These are phyloP conservation scores for Diarsia brunnea DNA, from an alignment of 2,888 invertebrate species.

Conservation along the genomic window DNA sequence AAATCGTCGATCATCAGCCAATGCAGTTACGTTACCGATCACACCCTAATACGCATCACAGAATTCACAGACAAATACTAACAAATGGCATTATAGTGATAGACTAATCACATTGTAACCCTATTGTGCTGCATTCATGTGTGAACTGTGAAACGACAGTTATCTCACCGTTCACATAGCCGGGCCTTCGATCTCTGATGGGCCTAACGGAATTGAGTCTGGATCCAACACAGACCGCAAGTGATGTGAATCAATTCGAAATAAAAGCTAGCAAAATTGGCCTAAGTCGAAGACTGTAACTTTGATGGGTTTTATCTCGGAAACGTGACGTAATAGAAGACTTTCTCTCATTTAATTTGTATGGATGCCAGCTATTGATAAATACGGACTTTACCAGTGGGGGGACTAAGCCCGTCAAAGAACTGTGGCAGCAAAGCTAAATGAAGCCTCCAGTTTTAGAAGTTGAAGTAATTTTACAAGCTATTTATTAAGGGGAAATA, in stretches of 20 bases:
- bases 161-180: slow-evolving; percentile 12
- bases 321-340: too few relatives aligned
- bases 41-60: slow-evolving; percentile 12
- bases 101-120: slow-evolving; percentile 29
- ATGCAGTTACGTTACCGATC: not conserved
- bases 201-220: slow-evolving; percentile 11
- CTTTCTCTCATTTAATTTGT: too few relatives aligned
- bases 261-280: not conserved
- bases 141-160: slow-evolving; percentile 20
- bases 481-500: too few relatives aligned
- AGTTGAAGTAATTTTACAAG: too few relatives aligned
- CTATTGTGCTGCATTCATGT: slow-evolving; percentile 17
- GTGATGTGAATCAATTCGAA: not conserved
- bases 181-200: slow-evolving; percentile 8
- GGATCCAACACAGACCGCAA: slow-evolving; percentile 9
- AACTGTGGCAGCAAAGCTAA: too few relatives aligned
- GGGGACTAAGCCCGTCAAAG: too few relatives aligned
- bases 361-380: too few relatives aligned
- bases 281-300: too few relatives aligned
- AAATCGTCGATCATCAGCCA: not conserved
- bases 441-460: too few relatives aligned
- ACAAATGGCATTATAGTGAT: slow-evolving; percentile 36
- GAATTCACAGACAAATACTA: slow-evolving; percentile 6
- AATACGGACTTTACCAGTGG: too few relatives aligned
- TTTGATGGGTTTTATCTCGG: too few relatives aligned